Percentiles rank a stretch among this genome's conserved stretches.
phyloP scores from a whole-genome alignment of 2,113 vertebrate species.

The Pterophyllum scalare region DNA sequence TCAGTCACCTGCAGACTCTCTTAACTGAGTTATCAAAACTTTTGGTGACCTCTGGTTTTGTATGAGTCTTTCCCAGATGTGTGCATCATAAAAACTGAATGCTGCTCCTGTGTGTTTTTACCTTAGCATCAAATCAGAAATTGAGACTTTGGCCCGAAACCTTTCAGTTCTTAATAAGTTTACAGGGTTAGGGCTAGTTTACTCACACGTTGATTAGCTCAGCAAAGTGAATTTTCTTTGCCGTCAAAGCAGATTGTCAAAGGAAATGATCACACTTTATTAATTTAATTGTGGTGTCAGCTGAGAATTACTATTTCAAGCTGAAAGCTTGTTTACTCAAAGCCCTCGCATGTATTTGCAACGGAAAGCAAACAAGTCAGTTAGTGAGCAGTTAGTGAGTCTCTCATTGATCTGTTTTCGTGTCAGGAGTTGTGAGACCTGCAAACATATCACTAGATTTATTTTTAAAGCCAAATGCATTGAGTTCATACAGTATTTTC shows the following conservation, averaged over 20 bases:
- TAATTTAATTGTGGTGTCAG: slow-evolving; percentile 29
- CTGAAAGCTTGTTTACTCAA: neutral
- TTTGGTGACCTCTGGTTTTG: neutral
- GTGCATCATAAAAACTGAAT: neutral
- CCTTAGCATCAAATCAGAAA: neutral
- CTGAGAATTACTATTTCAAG: slow-evolving; percentile 22
- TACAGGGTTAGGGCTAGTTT: neutral
- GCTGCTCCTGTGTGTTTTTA: neutral
- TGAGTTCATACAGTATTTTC: neutral
- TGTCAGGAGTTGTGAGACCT: neutral
- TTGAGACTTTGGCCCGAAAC: neutral
- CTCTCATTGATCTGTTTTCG: neutral
- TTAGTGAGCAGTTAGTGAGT: neutral
- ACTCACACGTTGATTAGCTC: slow-evolving; percentile 27
- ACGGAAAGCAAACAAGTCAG: neutral
- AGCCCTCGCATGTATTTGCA: neutral
- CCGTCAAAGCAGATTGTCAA: slow-evolving; percentile 43
- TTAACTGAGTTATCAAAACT: neutral
- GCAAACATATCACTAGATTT: neutral
- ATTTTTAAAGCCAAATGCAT: neutral
- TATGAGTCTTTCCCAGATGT: neutral
- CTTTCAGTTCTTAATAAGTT: neutral
- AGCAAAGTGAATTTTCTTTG: slow-evolving; percentile 45
- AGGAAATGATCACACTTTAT: slow-evolving; percentile 13
- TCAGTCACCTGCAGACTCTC: neutral